phyloP scores from a whole-genome alignment of 2,113 vertebrate species.

The Brachypodius melanocephalos region DNA sequence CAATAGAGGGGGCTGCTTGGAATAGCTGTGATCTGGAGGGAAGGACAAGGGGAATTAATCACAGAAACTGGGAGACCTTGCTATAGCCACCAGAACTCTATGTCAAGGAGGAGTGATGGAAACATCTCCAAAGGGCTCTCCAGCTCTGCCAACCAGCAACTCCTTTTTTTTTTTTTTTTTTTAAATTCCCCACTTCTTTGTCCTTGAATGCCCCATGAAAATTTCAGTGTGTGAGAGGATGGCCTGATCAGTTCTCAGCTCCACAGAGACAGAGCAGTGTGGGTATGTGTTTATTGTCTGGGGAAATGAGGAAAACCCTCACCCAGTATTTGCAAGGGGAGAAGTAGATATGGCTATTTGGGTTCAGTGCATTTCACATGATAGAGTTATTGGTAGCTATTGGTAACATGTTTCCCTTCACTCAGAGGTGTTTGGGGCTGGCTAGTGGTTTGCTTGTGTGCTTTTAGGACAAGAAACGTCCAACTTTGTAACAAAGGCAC shows the following conservation, averaged over 20 bases:
- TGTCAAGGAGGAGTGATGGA: not conserved
- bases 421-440: not conserved
- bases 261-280: not conserved
- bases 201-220: not conserved
- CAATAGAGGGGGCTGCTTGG: not conserved
- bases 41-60: not conserved
- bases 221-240: not conserved
- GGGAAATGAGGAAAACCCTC: not conserved
- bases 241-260: not conserved
- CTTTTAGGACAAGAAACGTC: not conserved
- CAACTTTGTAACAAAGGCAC: not conserved
- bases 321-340: not conserved
- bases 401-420: not conserved
- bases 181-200: not conserved
- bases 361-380: not conserved
- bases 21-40: not conserved
- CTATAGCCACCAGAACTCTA: not conserved
- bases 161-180: not conserved
- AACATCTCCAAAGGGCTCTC: not conserved
- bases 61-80: not conserved
- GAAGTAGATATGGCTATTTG: not conserved
- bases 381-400: not conserved
- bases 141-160: not conserved
- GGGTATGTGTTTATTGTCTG: not conserved
- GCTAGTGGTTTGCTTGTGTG: not conserved